Conservation (phyloP, 2,888 invertebrate species). For the Orthosia gracilis region DNA sequence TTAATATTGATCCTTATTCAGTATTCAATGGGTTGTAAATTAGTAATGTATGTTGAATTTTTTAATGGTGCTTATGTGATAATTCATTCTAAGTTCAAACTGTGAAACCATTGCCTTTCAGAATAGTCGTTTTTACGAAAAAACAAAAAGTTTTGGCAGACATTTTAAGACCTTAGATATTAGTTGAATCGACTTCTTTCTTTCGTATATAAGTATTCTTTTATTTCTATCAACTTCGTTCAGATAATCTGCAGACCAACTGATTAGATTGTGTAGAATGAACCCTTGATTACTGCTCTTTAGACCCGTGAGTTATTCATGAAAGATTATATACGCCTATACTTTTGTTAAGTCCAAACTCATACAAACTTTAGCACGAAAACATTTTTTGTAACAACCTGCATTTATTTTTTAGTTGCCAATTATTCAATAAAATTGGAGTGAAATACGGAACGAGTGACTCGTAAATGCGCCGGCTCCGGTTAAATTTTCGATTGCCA, state of each 20-base stretch:
- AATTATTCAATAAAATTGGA: conserved; percentile 28
- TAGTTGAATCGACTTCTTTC: background rate
- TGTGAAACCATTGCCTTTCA: too few relatives aligned
- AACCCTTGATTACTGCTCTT: background rate
- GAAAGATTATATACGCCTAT: background rate
- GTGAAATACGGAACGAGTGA: conserved; percentile 53
- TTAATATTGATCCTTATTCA: conserved; percentile 40
- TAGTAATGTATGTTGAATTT: background rate
- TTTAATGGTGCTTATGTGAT: background rate
- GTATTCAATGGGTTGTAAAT: background rate
- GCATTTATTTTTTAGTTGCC: conserved; percentile 3
- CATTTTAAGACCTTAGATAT: too few relatives aligned
- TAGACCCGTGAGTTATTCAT: too few relatives aligned
- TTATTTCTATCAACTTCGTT: background rate
- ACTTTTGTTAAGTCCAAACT: background rate
- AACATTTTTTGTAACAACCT: background rate
- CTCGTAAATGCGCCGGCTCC: conserved; percentile 71
- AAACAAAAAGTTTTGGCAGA: too few relatives aligned
- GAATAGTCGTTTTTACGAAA: too few relatives aligned
- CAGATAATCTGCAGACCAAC: background rate
- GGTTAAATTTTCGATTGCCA: conserved; percentile 78
- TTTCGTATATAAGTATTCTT: too few relatives aligned
- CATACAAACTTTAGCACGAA: background rate
- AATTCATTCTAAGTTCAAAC: background rate
- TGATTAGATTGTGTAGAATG: background rate